Base-by-base conservation (phyloP, 2,797 vertebrate genomes). In the Choloepus didactylus region DNA sequence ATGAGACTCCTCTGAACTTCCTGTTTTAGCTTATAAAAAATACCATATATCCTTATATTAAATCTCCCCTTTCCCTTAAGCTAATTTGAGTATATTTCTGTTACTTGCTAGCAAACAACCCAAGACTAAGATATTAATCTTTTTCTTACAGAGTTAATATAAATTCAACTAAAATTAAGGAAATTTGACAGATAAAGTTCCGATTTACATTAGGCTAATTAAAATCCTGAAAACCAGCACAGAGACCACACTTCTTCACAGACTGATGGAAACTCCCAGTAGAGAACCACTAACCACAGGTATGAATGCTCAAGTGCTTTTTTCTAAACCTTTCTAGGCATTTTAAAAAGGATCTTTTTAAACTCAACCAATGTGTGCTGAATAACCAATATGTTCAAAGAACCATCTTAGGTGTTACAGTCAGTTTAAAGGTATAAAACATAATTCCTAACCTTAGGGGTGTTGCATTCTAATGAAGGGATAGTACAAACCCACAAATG, bases 281-380 rank as follows among this genome's bases (percentile, higher is more conserved):
- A 66, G 62, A 87, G 31, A 89, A 54, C 25, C 12, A 85, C 15
- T 49, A 86, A 89, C 81, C 51, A 89, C 54, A 66, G 1, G 2
- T 18, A 31, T 64, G 11, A 77, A 56, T 80, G 18, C 1, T 89
- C 60, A 76, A 62, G 15, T 38, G 44, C 4, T 85, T 87, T 82
- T 81, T 29, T 41, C 64, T 89, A 85, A 81, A n/a, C 2, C 11
- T 77, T 81, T 73, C 54, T 86, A 56, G 93, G n/a, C 14, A 46
- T 59, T 96, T 93, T 77, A 62, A 67, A 91, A 81, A 91, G 38
- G 49, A 73, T 77, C 15, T 79, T 69, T 85, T 86, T 9, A 90
- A 90, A 85, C 3, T 73, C 70, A 81, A 60, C 5, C n/a, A 72
- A 49, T 3, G n/a, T 77, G 62, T 77, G 3, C 11, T 90, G 38